Evolutionary conservation across 2,888 invertebrate genomes (phyloP).

Genomic region (Calephelis perditalis): DNA sequence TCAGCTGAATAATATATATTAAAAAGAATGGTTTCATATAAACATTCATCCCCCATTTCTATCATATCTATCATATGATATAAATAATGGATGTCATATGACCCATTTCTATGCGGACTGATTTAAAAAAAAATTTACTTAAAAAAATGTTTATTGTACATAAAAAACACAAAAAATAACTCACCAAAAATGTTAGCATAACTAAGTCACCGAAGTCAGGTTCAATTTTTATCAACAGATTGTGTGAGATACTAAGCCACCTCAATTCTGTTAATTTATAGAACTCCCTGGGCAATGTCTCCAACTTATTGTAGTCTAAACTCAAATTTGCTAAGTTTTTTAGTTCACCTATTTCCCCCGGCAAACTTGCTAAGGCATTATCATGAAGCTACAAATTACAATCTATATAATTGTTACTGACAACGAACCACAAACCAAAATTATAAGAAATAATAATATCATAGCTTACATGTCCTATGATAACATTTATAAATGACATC

Average conservation of each 20-base stretch:
- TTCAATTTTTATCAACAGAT: constrained; percentile 81
- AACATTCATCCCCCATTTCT: no score
- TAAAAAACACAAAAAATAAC: constrained; percentile 19
- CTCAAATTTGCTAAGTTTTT: constrained; percentile 82
- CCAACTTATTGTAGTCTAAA: constrained; percentile 83
- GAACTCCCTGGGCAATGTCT: constrained; percentile 80
- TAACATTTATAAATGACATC: no score
- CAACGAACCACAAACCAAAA: no score
- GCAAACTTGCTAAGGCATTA: constrained; percentile 85
- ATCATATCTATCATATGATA: no score
- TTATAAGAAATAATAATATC: no score
- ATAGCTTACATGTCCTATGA: no score
- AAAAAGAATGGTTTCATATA: no score
- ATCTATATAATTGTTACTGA: not conserved
- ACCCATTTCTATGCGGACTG: no score
- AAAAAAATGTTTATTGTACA: no score
- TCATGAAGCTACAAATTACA: constrained; percentile 84
- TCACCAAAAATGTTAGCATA: constrained; percentile 80
- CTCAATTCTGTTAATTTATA: constrained; percentile 84
- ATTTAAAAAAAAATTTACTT: no score
- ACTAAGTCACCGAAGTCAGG: constrained; percentile 87
- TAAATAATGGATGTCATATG: no score
- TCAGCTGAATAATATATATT: no score
- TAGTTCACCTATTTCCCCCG: constrained; percentile 85
- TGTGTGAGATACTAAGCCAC: constrained; percentile 85